Conservation (phyloP, 2,113 vertebrate species). For the Tetrao urogallus region DNA sequence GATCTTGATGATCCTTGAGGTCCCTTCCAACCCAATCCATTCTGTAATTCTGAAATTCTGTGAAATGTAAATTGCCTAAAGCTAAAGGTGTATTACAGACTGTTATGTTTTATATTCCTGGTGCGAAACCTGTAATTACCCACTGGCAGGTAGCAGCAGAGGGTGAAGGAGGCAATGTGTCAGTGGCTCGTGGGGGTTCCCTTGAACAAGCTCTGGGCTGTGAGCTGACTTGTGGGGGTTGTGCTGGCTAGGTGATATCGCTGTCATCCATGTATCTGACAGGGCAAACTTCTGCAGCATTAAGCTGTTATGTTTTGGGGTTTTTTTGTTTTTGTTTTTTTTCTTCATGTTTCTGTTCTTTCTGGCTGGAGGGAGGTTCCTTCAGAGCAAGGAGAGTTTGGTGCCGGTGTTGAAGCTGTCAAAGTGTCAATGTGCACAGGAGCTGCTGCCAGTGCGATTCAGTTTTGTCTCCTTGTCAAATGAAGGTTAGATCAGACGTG, state of each 20-base stretch:
- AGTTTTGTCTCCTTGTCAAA: not conserved
- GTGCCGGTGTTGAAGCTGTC: not conserved
- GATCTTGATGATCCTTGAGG: too few species aligned
- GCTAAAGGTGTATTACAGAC: not conserved
- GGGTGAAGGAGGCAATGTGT: not conserved
- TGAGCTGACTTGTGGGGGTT: not conserved
- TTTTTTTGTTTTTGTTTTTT: not conserved
- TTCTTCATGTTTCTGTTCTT: not conserved
- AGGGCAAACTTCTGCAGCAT: too few species aligned
- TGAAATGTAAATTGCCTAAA: not conserved
- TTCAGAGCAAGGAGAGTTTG: not conserved
- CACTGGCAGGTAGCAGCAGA: not conserved
- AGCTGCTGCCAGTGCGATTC: not conserved
- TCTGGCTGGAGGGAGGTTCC: not conserved
- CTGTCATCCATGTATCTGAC: not conserved
- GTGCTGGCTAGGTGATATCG: not conserved
- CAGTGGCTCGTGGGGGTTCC: not conserved
- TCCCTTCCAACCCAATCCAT: too few species aligned
- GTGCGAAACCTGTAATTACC: slow-evolving; percentile 64
- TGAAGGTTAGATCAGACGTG: not conserved
- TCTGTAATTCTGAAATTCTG: too few species aligned
- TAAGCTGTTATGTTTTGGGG: not conserved
- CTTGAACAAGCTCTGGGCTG: not conserved
- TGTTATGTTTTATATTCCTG: not conserved
- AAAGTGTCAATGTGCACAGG: not conserved